These are phyloP conservation scores for Nesometra sesokonis DNA, from an alignment of 35 echinoderm and acorn worm species.

Conservation along the genomic window DNA sequence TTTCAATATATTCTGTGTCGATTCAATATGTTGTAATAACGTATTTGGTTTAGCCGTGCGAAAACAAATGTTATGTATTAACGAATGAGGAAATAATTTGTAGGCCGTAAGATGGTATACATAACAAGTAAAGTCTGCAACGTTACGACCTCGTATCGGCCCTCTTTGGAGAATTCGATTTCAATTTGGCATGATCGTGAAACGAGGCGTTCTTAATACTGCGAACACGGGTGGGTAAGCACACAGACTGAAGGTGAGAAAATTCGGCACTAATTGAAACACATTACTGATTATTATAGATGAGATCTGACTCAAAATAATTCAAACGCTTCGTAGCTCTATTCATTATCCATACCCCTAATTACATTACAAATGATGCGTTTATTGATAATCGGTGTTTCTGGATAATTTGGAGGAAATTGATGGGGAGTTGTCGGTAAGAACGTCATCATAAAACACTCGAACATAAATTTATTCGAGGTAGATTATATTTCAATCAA, in stretches of 20 bases:
- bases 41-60: too few species aligned
- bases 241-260: neutral
- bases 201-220: neutral
- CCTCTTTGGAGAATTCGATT: neutral
- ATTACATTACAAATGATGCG: neutral
- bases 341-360: neutral
- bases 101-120: neutral
- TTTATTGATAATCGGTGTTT: neutral
- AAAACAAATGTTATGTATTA: too few species aligned
- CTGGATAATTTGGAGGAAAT: neutral
- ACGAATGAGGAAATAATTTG: neutral
- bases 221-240: neutral
- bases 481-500: neutral
- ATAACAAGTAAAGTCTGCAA: neutral
- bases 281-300: neutral
- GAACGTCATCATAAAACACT: neutral
- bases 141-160: neutral
- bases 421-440: neutral
- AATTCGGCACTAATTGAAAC: neutral
- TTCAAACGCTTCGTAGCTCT: neutral
- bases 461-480: neutral
- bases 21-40: too few species aligned
- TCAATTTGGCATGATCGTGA: neutral
- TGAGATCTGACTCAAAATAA: neutral
- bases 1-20: too few species aligned